Conservation (phyloP, 2,113 vertebrate genomes). For the Malurus melanocephalus region DNA sequence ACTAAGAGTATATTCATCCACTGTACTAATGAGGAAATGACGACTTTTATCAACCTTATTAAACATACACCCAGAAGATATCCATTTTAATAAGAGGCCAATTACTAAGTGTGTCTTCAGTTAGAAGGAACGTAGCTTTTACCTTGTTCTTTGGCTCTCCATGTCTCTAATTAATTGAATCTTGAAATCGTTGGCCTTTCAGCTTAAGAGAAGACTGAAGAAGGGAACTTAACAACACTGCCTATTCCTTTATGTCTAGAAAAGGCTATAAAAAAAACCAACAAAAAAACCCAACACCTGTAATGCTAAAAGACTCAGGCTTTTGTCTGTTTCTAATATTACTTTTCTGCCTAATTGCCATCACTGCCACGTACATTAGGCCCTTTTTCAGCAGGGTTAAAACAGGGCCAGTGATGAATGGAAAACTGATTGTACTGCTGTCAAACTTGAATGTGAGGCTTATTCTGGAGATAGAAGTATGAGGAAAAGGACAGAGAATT, state of each 20-base stretch:
- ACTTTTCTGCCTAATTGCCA: slow-evolving; percentile 96
- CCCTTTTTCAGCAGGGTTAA: slow-evolving; percentile 95
- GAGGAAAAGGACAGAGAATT: slow-evolving; percentile 93
- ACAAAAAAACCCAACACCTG: slow-evolving; percentile 79
- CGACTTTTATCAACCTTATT: slow-evolving; percentile 82
- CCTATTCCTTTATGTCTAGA: slow-evolving; percentile 83
- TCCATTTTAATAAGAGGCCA: slow-evolving; percentile 83
- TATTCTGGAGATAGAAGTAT: slow-evolving; percentile 94
- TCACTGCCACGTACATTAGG: slow-evolving; percentile 90
- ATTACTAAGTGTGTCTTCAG: slow-evolving; percentile 83
- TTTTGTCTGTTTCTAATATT: slow-evolving; percentile 98
- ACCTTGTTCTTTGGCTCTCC: slow-evolving; percentile 82
- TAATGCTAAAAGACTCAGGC: slow-evolving; percentile 91
- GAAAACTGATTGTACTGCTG: slow-evolving; percentile 99
- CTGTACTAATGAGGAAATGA: slow-evolving; percentile 80
- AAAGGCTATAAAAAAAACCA: slow-evolving; percentile 59
- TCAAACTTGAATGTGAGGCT: slow-evolving; percentile 98
- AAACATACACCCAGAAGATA: slow-evolving; percentile 80
- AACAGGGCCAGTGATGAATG: slow-evolving; percentile 98
- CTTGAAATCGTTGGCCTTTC: slow-evolving; percentile 83
- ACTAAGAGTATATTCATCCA: slow-evolving; percentile 67
- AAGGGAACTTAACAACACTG: slow-evolving; percentile 83
- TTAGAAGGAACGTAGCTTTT: slow-evolving; percentile 81
- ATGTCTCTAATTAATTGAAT: slow-evolving; percentile 86
- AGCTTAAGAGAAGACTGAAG: slow-evolving; percentile 82